Evolutionary conservation across 2,888 invertebrate genomes (phyloP), one percentile per base, ranked within the genome.

Genomic region (Volucella inflata): DNA sequence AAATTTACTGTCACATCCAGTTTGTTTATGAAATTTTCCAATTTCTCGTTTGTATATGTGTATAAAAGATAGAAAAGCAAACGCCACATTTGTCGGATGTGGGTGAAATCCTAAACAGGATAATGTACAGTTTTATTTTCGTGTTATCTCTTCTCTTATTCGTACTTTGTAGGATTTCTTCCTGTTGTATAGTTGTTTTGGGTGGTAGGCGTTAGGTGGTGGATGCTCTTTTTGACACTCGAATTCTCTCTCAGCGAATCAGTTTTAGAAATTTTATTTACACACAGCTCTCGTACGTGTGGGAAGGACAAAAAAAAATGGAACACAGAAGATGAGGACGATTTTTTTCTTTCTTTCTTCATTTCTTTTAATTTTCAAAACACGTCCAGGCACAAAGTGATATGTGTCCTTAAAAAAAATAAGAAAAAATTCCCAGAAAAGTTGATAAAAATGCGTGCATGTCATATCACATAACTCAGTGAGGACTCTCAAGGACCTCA

Each of bases 351-450:
- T 70, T 60, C 51, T 48, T 60, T 30, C 42, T 53, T 82, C 59
- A 46, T 78, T 64, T 74, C 44, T 78, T 78, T 83, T 83, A 83
- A 78, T 78, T 83, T 83, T 83, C 83, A 36, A 57, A 83, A 64
- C 83, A 83, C 83, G 83, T 83, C 46, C 57, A n/a, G 50, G 53
- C 48, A 53, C 30, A 71, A 71, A 72, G 14, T 50, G 65, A 60
- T 60, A 60, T 12, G 65, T 51, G n/a, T 40, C 30, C 16, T 12
- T 1, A 4, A 42, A 11, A 42, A 21, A 59, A 59, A 60, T 21
- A 17, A 17, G 44, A 44, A 12, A 9, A 9, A 21, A 8, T 51
- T 12, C n/a, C 17, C 40, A 51, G 30, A 1, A 40, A 30, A 30
- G 51, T 42, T 51, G 21, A 53, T 42, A 67, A 53, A 38, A 70